Evolutionary conservation across 1,140 invertebrate genomes (phyloP), one percentile per base, ranked within the genome.

Genomic region (Ceratosolen solmsi): DNA sequence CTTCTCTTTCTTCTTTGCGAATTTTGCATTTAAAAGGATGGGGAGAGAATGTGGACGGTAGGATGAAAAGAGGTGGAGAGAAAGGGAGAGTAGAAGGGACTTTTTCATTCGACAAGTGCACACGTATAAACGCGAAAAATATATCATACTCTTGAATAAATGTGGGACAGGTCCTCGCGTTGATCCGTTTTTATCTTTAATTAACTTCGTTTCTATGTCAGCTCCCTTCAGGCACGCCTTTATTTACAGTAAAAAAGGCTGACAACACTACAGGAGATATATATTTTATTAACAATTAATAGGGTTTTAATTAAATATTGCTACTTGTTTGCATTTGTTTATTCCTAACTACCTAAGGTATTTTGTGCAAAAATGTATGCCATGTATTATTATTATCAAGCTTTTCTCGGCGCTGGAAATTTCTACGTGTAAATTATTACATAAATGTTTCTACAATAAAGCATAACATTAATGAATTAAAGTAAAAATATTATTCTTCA

Each of bases 181-280:
- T 65, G 68, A 71, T 71, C n/a, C 33, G n/a, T 79, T 79, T 79
- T 71, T 71, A 70, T 56, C 65, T 71, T 79, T 71, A 79, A 79
- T 79, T 79, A 79, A 79, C 65, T 71, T 15, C 11, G 49, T 25
- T 30, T 20, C 46, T 11, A 2, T 30, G 41, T 54, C 25, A 49
- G 4, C 30, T 51, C 22, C 33, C 30, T 79, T 41, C 41, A 71
- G 33, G 36, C 33, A 54, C 15, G n/a, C 27, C 20, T 79, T 79
- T 46, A 71, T 79, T 79, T 30, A 27, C 46, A 51, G 3, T 63
- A 75, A 58, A 58, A 76, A 46, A 46, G 15, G 63, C 27, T n/a
- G n/a, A n/a, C 20, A 36, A 51, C 25, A 20, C 15, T 17, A 36
- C 27, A 54, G 68, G 11, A 54, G 30, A n/a, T 30, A 36, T 27